Evolutionary conservation across 2,888 invertebrate genomes (phyloP).

Genomic region (Adelphocoris suturalis): DNA sequence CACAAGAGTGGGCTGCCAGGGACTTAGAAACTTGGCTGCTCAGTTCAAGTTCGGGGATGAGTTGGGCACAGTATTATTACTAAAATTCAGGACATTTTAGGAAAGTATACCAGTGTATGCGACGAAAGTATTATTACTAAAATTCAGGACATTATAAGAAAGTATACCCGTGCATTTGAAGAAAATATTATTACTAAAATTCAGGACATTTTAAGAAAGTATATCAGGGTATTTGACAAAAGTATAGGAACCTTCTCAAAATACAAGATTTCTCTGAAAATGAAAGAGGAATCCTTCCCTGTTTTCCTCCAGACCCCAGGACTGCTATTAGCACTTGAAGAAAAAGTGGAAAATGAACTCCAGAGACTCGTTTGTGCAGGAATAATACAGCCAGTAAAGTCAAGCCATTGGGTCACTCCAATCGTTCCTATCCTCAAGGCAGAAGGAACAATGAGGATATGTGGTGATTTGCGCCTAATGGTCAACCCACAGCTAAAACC

Average conservation of each 20-base stretch:
- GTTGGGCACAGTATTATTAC: neutral
- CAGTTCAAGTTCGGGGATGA: neutral
- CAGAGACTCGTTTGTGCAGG: conserved; percentile 73
- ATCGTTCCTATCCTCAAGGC: conserved; percentile 78
- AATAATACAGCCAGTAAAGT: conserved; percentile 72
- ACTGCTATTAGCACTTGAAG: conserved; percentile 13
- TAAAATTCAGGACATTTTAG: neutral
- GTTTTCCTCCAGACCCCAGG: neutral
- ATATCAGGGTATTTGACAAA: neutral
- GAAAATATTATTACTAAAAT: neutral
- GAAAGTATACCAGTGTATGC: neutral
- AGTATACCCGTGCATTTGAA: neutral
- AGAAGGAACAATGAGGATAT: conserved; percentile 77
- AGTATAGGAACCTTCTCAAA: neutral
- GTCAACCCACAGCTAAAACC: conserved; percentile 77
- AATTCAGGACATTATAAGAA: neutral
- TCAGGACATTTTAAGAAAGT: neutral
- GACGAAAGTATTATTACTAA: too few species aligned
- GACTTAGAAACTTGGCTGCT: neutral
- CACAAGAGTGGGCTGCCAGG: neutral
- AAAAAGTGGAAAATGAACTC: conserved; percentile 76
- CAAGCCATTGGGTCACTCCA: conserved; percentile 77
- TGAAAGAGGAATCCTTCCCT: neutral
- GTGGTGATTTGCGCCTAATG: conserved; percentile 77
- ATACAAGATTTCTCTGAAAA: neutral